Percentiles rank a stretch among this genome's conserved stretches.
phyloP scores from a whole-genome alignment of 1,140 invertebrate genomes.

The Listronotus oregonensis region DNA sequence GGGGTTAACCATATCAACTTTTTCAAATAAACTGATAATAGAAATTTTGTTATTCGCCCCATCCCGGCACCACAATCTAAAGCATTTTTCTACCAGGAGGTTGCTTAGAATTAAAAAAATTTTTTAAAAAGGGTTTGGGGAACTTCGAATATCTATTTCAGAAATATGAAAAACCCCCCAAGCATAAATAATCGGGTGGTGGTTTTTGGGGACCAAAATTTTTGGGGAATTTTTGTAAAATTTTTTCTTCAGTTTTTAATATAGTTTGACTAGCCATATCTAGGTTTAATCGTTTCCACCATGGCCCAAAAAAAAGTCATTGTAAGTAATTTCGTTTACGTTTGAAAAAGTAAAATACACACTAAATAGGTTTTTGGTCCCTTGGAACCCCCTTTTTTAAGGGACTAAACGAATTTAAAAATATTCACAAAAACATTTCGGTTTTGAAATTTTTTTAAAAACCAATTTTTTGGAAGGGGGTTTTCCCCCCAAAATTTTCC shows the following conservation, averaged over 20 bases:
- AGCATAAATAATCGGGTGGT: constrained; percentile 94
- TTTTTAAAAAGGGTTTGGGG: constrained; percentile 77
- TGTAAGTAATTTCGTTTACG: no score
- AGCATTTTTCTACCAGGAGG: constrained; percentile 68
- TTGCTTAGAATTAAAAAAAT: constrained; percentile 64
- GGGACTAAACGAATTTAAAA: no score
- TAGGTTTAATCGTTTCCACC: no score
- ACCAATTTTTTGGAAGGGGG: no score
- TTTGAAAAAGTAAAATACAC: no score
- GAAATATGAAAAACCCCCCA: constrained; percentile 89
- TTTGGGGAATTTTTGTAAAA: constrained; percentile 78
- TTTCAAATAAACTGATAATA: constrained; percentile 83
- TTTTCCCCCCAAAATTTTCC: no score
- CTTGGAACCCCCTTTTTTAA: no score
- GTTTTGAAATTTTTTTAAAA: no score
- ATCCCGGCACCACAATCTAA: constrained; percentile 98
- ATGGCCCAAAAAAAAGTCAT: no score
- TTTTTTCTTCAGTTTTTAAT: constrained; percentile 33
- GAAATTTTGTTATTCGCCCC: constrained; percentile 88
- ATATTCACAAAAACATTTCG: no score
- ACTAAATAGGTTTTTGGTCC: no score
- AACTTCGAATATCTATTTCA: constrained; percentile 84
- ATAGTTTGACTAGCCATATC: no score
- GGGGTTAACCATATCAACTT: constrained; percentile 94
- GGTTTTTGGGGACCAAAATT: constrained; percentile 85